A percentile compares a stretch with the other conserved stretches of the same genome.
Evolutionary conservation across 2,797 vertebrate genomes (phyloP).

Genomic region (Chaenodraco wilsoni): DNA sequence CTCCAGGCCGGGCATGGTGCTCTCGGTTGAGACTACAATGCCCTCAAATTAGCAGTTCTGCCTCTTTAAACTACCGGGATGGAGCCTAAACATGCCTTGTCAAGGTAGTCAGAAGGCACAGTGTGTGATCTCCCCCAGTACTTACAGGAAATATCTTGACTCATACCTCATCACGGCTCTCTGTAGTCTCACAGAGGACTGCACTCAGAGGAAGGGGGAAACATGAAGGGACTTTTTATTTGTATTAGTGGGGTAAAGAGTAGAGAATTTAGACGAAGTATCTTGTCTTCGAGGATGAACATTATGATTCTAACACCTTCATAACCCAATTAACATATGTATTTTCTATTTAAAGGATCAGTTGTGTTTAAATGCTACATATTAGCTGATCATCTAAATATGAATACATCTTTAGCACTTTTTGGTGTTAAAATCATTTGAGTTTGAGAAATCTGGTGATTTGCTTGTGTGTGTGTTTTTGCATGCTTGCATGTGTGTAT

Average conservation of each 20-base stretch:
- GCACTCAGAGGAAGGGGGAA: constrained; percentile 22
- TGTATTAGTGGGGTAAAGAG: neutral
- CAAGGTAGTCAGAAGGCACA: constrained; percentile 43
- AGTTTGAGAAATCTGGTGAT: neutral
- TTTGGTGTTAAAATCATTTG: neutral
- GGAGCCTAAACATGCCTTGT: constrained; percentile 60
- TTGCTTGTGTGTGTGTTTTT: neutral
- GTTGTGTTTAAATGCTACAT: neutral
- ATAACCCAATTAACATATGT: neutral
- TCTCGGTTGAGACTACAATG: constrained; percentile 67
- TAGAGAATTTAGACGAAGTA: neutral
- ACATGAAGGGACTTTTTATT: constrained; percentile 12
- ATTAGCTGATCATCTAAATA: neutral
- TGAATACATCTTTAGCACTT: neutral
- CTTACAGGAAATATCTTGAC: constrained; percentile 55
- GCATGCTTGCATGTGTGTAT: neutral
- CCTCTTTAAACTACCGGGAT: constrained; percentile 61
- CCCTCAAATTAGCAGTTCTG: constrained; percentile 73
- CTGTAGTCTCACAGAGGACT: constrained; percentile 20
- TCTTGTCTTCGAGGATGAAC: neutral
- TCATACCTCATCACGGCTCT: constrained; percentile 30
- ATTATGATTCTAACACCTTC: neutral
- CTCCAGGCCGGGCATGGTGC: constrained; percentile 31
- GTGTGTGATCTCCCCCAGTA: constrained; percentile 44
- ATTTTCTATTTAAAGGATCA: neutral